These are phyloP conservation scores for Brevipalpus yothersi DNA, from an alignment of 1,140 invertebrate genomes.

Conservation along the genomic window DNA sequence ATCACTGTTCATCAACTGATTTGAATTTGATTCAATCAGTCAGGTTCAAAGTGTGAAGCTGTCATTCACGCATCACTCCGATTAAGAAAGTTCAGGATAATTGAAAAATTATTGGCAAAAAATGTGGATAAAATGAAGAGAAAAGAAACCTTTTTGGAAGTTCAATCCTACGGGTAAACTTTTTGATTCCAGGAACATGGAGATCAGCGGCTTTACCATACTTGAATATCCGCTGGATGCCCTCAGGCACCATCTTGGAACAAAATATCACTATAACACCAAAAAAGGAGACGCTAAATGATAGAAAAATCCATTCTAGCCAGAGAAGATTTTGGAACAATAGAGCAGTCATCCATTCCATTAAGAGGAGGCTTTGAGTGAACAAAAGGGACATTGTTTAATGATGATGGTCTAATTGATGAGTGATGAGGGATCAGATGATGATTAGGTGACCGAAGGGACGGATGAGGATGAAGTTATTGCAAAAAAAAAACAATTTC, in stretches of 20 bases:
- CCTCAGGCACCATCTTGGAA: neutral
- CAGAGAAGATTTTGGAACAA: constrained; percentile 1
- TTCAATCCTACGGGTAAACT: neutral
- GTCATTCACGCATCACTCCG: too few relatives aligned
- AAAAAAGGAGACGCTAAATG: neutral
- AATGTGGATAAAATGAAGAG: neutral
- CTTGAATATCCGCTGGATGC: constrained; percentile 4
- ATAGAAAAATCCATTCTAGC: constrained; percentile 1
- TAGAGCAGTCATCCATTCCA: too few relatives aligned
- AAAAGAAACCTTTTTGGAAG: neutral
- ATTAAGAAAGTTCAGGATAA: neutral
- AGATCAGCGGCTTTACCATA: constrained; percentile 8
- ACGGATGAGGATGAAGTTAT: too few relatives aligned
- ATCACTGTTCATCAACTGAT: too few relatives aligned
- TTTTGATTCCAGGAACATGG: neutral
- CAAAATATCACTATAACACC: constrained; percentile 5
- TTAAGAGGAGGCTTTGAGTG: too few relatives aligned
- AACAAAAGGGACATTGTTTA: too few relatives aligned
- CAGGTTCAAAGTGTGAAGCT: too few relatives aligned
- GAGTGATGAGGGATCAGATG: too few relatives aligned
- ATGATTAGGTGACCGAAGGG: too few relatives aligned
- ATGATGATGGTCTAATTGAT: too few relatives aligned
- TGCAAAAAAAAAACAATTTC: too few relatives aligned
- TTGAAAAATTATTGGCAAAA: neutral
- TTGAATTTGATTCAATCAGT: too few relatives aligned